Conservation (phyloP, 2,113 vertebrate genomes). For the Bubo blakistoni region DNA sequence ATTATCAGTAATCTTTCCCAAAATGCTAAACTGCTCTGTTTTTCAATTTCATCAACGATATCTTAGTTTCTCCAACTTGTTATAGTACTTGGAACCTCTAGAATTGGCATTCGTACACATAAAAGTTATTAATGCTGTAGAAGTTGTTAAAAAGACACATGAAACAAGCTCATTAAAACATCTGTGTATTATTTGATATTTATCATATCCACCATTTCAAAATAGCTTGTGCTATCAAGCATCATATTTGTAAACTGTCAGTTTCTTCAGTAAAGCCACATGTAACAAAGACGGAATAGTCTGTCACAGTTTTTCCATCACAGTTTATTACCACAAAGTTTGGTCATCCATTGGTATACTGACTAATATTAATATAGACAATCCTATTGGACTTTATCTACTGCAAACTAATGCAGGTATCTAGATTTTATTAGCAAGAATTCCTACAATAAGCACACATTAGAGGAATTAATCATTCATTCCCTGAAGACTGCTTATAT, state of each 20-base stretch:
- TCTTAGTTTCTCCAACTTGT: background rate
- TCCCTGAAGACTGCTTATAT: constrained; percentile 74
- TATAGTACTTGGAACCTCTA: background rate
- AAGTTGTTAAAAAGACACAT: background rate
- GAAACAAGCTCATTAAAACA: background rate
- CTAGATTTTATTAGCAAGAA: constrained; percentile 68
- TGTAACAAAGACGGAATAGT: background rate
- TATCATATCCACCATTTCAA: background rate
- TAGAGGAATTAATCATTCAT: constrained; percentile 77
- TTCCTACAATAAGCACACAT: constrained; percentile 66
- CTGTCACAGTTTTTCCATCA: background rate
- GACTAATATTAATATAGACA: constrained; percentile 22
- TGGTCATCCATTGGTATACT: constrained; percentile 3
- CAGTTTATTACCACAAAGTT: constrained; percentile 23
- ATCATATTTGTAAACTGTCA: background rate
- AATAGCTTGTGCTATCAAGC: background rate
- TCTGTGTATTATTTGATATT: background rate
- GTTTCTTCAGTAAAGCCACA: background rate
- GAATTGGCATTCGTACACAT: background rate
- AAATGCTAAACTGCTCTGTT: background rate
- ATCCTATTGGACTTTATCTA: constrained; percentile 32
- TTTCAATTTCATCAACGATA: background rate
- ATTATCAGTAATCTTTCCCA: background rate
- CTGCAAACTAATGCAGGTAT: constrained; percentile 64
- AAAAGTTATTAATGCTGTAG: background rate